Evolutionary conservation across 2,113 vertebrate genomes (phyloP).

Genomic region (Halichoeres trimaculatus): DNA sequence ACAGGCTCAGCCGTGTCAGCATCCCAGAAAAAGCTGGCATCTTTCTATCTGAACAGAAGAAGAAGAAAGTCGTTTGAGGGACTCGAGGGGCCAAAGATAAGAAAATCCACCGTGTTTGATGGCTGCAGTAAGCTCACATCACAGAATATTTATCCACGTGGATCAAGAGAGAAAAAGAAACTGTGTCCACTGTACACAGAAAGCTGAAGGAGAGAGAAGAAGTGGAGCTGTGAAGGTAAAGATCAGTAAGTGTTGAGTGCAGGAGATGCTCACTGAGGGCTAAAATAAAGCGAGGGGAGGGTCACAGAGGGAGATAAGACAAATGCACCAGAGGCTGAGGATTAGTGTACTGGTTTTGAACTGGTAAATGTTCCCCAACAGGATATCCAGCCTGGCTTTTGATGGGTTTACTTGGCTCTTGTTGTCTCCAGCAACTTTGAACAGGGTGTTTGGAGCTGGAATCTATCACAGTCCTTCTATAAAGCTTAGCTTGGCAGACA

Average conservation of each 20-base stretch:
- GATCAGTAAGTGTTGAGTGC: slow-evolving; percentile 5
- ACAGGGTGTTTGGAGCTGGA: slow-evolving; percentile 39
- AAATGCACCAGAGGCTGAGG: slow-evolving; percentile 31
- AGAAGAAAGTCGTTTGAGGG: slow-evolving; percentile 30
- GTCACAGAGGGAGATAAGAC: slow-evolving; percentile 29
- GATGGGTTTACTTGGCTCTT: slow-evolving; percentile 56
- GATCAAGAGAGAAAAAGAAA: slow-evolving; percentile 21
- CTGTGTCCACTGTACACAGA: slow-evolving; percentile 12
- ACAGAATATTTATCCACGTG: slow-evolving; percentile 22
- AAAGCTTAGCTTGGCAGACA: slow-evolving; percentile 2
- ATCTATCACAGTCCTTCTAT: slow-evolving; percentile 14
- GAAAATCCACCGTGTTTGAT: slow-evolving; percentile 48
- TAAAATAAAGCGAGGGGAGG: slow-evolving; percentile 11
- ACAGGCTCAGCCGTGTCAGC: slow-evolving; percentile 36
- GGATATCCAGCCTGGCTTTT: slow-evolving; percentile 46
- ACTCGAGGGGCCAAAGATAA: slow-evolving; percentile 52
- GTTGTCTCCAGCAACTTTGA: slow-evolving; percentile 44
- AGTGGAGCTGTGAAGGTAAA: slow-evolving; percentile 12
- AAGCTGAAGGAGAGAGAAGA: slow-evolving; percentile 10
- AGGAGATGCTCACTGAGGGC: slow-evolving; percentile 18
- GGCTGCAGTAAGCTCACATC: slow-evolving; percentile 45
- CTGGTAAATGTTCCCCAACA: slow-evolving; percentile 47
- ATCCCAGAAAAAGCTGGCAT: slow-evolving; percentile 32
- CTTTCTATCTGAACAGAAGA: slow-evolving; percentile 31
- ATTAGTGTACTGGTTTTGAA: slow-evolving; percentile 56